Evolutionary conservation across 2,113 vertebrate genomes (phyloP).

Genomic region (Oncorhynchus tshawytscha): DNA sequence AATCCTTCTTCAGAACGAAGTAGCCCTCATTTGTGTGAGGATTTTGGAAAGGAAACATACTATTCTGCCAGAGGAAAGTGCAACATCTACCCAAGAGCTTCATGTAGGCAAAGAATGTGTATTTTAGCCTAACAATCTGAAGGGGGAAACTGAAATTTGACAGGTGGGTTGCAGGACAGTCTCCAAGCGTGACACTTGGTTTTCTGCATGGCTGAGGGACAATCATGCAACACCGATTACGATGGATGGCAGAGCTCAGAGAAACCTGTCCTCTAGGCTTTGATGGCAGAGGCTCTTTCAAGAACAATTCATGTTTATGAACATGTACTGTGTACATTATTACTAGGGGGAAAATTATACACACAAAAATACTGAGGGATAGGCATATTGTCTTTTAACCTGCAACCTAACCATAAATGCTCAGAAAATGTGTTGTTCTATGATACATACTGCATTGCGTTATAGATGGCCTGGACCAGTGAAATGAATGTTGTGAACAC

Average conservation of each 20-base stretch:
- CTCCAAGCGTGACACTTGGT: constrained; percentile 53
- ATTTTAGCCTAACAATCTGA: neutral
- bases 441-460: neutral
- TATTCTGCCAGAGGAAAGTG: constrained; percentile 20
- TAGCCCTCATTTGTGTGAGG: constrained; percentile 21
- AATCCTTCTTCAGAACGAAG: constrained; percentile 6
- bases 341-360: neutral
- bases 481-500: neutral
- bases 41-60: constrained; percentile 45
- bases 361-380: neutral
- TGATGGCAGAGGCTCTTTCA: constrained; percentile 35
- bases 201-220: constrained; percentile 59
- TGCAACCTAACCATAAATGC: too few species aligned
- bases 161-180: constrained; percentile 40
- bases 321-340: neutral
- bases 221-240: constrained; percentile 54
- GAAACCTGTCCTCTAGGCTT: constrained; percentile 35
- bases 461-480: neutral
- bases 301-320: neutral
- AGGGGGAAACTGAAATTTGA: constrained; percentile 32
- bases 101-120: constrained; percentile 13
- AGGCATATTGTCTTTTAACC: too few species aligned
- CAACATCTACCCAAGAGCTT: neutral
- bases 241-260: constrained; percentile 45
- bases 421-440: too few species aligned